phyloP scores from a whole-genome alignment of 2,888 invertebrate species.

The Dascillus cervinus region DNA sequence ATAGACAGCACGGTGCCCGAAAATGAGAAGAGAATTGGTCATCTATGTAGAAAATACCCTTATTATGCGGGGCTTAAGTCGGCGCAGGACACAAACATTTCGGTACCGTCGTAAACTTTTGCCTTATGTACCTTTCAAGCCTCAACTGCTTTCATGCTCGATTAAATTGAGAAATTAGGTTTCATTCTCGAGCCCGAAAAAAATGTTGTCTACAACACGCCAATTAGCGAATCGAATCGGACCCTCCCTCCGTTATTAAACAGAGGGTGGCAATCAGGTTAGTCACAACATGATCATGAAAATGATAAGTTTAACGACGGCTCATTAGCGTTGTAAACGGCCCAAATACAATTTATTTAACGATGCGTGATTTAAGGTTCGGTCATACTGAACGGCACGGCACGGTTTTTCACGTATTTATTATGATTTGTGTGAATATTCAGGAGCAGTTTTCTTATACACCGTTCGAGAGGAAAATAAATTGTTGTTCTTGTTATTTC shows the following conservation, averaged over 20 bases:
- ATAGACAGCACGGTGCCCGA: conserved; percentile 25
- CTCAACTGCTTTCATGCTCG: conserved; percentile 16
- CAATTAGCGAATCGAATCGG: conserved; percentile 12
- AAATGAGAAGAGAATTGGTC: conserved; percentile 23
- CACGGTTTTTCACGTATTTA: no score
- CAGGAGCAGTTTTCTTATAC: no score
- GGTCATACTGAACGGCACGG: no score
- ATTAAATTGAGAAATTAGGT: conserved; percentile 19
- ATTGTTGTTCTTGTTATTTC: no score
- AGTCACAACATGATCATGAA: conserved; percentile 15
- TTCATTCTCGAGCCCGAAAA: conserved; percentile 7
- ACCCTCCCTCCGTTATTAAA: conserved; percentile 9
- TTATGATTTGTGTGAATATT: no score
- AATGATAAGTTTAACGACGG: conserved; percentile 27
- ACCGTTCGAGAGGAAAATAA: no score
- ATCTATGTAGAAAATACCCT: conserved; percentile 32
- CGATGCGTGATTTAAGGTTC: no score
- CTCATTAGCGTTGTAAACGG: conserved; percentile 19
- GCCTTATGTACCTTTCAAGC: conserved; percentile 11
- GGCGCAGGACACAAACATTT: conserved; percentile 19
- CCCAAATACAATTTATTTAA: conserved; percentile 8
- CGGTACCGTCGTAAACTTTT: conserved; percentile 6
- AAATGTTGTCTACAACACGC: conserved; percentile 1
- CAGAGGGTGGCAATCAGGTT: conserved; percentile 20
- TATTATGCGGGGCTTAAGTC: conserved; percentile 26